Evolutionary conservation across 2,888 invertebrate species (phyloP).

Genomic region (Lampropteryx suffumata): DNA sequence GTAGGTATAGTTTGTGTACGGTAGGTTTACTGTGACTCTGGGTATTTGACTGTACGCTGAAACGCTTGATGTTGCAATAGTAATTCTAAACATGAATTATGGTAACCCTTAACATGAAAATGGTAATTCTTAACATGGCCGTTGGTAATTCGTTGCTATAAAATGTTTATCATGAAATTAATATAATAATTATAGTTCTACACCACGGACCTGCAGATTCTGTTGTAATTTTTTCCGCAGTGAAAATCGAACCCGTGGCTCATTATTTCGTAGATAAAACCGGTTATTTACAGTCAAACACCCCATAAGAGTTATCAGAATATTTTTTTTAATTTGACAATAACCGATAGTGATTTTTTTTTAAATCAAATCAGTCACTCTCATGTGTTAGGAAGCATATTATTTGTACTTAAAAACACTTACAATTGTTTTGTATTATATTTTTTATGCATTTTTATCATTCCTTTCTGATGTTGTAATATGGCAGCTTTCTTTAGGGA

Average conservation of each 20-base stretch:
- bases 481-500: slow-evolving; percentile 43
- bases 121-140: not conserved
- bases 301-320: not conserved
- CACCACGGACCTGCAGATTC: too few relatives aligned
- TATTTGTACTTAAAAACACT: slow-evolving; percentile 10
- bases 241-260: too few relatives aligned
- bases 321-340: slow-evolving; percentile 13
- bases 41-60: slow-evolving; percentile 5
- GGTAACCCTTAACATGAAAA: not conserved
- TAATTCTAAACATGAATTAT: not conserved
- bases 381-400: not conserved
- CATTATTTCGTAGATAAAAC: too few relatives aligned
- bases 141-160: not conserved
- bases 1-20: slow-evolving; percentile 16
- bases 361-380: not conserved
- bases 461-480: slow-evolving; percentile 47
- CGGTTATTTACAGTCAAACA: not conserved
- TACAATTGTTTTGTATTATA: not conserved
- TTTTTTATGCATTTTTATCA: slow-evolving; percentile 38
- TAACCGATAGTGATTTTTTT: not conserved
- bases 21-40: slow-evolving; percentile 12
- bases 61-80: not conserved
- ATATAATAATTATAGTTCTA: too few relatives aligned
- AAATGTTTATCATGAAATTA: not conserved
- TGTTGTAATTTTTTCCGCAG: too few relatives aligned